A percentile compares a stretch with the other conserved stretches of the same genome.
Evolutionary conservation across 2,113 vertebrate genomes (phyloP).

Genomic region (Muntiacus reevesi): DNA sequence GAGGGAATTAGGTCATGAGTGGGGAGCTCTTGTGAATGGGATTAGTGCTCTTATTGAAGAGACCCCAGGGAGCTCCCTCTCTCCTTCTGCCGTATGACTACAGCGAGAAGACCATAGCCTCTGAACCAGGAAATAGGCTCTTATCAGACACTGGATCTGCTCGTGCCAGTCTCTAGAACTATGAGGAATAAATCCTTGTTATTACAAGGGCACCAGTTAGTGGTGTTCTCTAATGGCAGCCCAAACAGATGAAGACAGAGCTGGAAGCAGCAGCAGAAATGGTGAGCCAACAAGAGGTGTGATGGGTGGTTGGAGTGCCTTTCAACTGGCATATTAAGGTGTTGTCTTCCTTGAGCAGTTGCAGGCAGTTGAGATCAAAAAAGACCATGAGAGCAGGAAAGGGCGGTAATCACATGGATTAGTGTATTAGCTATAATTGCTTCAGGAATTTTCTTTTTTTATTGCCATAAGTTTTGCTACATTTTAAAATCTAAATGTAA

Average conservation of each 20-base stretch:
- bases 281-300: neutral
- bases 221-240: neutral
- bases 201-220: neutral
- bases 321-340: neutral
- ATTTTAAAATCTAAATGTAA: slow-evolving; percentile 10
- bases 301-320: neutral
- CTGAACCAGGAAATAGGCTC: neutral
- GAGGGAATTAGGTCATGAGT: neutral
- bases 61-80: neutral
- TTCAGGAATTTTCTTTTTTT: neutral
- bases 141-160: neutral
- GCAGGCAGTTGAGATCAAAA: neutral
- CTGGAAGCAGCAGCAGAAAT: neutral
- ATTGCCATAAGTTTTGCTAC: neutral
- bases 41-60: neutral
- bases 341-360: neutral
- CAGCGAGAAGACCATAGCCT: neutral
- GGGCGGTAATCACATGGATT: neutral
- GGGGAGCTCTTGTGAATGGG: neutral
- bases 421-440: slow-evolving; percentile 15
- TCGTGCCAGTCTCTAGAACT: neutral
- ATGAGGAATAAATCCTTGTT: neutral
- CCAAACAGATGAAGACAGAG: neutral
- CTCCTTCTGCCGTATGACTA: neutral
- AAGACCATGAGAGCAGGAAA: neutral